These are phyloP conservation scores for Ranitomeya variabilis DNA, from an alignment of 2,113 vertebrate genomes.

Conservation along the genomic window DNA sequence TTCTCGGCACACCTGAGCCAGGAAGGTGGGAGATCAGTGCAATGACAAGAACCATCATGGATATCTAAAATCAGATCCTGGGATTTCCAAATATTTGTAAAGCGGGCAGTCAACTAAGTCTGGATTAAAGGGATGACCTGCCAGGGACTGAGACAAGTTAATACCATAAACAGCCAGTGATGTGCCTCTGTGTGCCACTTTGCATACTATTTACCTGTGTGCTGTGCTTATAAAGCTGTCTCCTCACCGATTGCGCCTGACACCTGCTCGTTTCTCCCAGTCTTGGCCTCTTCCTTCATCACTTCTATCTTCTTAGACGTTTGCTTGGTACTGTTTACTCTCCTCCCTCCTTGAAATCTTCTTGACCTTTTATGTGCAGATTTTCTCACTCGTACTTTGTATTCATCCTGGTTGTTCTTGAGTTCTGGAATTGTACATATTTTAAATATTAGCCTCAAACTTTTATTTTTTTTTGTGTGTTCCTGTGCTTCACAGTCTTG, in stretches of 20 bases:
- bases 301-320: background rate
- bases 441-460: background rate
- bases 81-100: background rate
- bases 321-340: background rate
- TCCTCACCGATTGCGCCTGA: background rate
- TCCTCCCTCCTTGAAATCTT: background rate
- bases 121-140: background rate
- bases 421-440: background rate
- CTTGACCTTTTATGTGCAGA: background rate
- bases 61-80: background rate
- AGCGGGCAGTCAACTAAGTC: background rate
- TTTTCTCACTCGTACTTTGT: background rate
- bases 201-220: conserved; percentile 40
- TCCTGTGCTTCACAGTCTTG: background rate
- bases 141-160: background rate
- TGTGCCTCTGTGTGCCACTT: background rate
- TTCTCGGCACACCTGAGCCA: conserved; percentile 27
- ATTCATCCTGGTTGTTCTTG: background rate
- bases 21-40: conserved; percentile 27
- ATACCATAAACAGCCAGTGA: background rate
- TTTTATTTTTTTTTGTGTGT: background rate
- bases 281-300: background rate
- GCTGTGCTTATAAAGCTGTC: background rate
- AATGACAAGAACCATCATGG: background rate
- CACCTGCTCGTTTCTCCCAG: background rate